phyloP scores from a whole-genome alignment of 1,140 invertebrate genomes.

The Dysdera silvatica region DNA sequence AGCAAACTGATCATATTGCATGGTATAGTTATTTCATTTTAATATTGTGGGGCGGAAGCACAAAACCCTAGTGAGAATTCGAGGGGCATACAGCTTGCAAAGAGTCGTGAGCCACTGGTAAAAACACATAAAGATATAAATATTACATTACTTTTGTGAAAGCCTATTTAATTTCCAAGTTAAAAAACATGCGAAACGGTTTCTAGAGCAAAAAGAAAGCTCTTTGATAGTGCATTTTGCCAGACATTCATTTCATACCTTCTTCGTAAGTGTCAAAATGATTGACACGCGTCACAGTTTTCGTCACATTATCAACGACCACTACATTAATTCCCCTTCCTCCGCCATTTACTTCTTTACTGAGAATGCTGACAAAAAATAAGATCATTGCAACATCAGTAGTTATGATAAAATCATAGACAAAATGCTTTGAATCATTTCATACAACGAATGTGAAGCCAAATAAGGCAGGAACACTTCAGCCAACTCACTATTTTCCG shows the following conservation, averaged over 20 bases:
- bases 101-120: background rate
- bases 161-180: too few species aligned
- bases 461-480: background rate
- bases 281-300: conserved; percentile 35
- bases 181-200: too few species aligned
- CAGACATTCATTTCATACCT: conserved; percentile 35
- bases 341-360: conserved; percentile 43
- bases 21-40: too few species aligned
- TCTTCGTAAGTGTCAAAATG: conserved; percentile 48
- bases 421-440: background rate
- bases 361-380: conserved; percentile 39
- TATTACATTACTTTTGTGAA: too few species aligned
- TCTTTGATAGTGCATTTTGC: background rate
- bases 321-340: conserved; percentile 49
- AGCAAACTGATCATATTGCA: too few species aligned
- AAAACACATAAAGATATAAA: background rate
- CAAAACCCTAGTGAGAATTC: too few species aligned
- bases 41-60: too few species aligned
- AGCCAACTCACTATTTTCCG: conserved; percentile 47
- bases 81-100: too few species aligned
- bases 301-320: conserved; percentile 40
- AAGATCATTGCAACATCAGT: background rate
- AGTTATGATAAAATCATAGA: background rate
- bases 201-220: background rate
- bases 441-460: background rate